phyloP scores from a whole-genome alignment of 2,113 vertebrate genomes.

The Mus musculus region GRCm39 chr2:51203001-51203500 shows the following conservation, averaged over 20 bases:
- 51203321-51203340: background rate
- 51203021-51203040: background rate
- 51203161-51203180: background rate
- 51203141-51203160: background rate
- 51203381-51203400: slow-evolving; percentile 36
- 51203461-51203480: background rate
- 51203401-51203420: slow-evolving; percentile 31
- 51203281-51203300: background rate
- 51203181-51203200: background rate
- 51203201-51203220: background rate
- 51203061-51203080: background rate
- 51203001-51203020: background rate
- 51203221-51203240: background rate
- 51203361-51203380: background rate
- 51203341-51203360: background rate
- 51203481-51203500: background rate
- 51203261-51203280: background rate
- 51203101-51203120: background rate
- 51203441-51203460: background rate
- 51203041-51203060: too few species aligned
- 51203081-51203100: background rate
- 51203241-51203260: background rate
- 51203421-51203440: slow-evolving; percentile 25
- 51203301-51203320: background rate
- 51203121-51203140: background rate